A percentile compares a stretch with the other conserved stretches of the same genome.
These are phyloP conservation scores for Hylaeus volcanicus DNA, from an alignment of 1,140 invertebrate species.

Conservation along the genomic window DNA sequence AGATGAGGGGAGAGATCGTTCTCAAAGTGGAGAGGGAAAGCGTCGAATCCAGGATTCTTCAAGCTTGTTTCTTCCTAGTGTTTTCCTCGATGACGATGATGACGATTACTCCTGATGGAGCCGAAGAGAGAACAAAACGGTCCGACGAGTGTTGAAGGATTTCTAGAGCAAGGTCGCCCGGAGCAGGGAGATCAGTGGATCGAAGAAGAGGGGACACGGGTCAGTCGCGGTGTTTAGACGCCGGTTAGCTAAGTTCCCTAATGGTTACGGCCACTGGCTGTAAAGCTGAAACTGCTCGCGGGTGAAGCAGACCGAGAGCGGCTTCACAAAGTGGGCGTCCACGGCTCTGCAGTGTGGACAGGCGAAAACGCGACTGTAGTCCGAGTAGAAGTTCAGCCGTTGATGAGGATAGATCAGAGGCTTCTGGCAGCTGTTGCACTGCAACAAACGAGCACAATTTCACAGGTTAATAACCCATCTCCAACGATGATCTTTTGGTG, in stretches of 20 bases:
- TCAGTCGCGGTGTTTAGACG: slow-evolving; percentile 57
- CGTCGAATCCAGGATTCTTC: not conserved
- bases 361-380: slow-evolving; percentile 95
- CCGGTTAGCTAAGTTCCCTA: slow-evolving; percentile 74
- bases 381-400: slow-evolving; percentile 95
- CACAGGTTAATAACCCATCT: not conserved
- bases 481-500: not conserved
- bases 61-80: not conserved
- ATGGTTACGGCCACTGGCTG: slow-evolving; percentile 91
- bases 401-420: slow-evolving; percentile 92
- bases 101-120: not conserved
- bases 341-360: slow-evolving; percentile 94
- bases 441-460: slow-evolving; percentile 70
- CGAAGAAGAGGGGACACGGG: slow-evolving; percentile 62
- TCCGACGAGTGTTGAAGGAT: slow-evolving; percentile 46
- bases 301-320: slow-evolving; percentile 89
- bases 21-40: not conserved
- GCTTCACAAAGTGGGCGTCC: slow-evolving; percentile 97
- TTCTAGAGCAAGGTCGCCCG: slow-evolving; percentile 70
- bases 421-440: slow-evolving; percentile 95
- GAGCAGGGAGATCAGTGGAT: slow-evolving; percentile 72
- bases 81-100: slow-evolving; percentile 1
- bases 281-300: slow-evolving; percentile 85
- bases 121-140: slow-evolving; percentile 35
- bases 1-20: too few relatives aligned